Base-by-base conservation (phyloP, 1,140 invertebrate genomes). In the Bombus affinis region DNA sequence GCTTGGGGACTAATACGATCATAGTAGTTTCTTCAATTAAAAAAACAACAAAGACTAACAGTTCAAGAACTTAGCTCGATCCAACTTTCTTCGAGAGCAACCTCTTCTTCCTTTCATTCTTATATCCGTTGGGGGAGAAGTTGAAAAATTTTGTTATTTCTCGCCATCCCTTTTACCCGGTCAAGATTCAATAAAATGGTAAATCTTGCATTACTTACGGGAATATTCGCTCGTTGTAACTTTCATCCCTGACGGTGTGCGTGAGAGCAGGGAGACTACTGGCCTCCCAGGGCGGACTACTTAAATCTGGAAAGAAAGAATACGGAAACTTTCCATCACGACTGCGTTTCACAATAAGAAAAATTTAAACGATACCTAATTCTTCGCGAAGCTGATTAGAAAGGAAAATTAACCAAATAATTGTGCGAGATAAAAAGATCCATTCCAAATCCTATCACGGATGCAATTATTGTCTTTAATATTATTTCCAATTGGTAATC, bases 261-360 rank as follows among this genome's bases (percentile, higher is more conserved):
- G 88, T 86, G 5, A 93, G 81, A 59, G 83, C 92, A 12, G 93
- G 92, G 81, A 93, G 92, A 80, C 92, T 93, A 44, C 86, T 93
- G 3, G 93, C 92, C 86, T 93, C 92, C 65, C 84, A 93, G 4
- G 92, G 92, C n/a, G 92, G 92, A 59, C 84, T 92, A 59, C 91
- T 93, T n/a, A 93, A 83, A 88, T 93, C 93, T 94, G 86, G n/a
- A 89, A 91, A 47, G 13, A 25, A 35, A 47, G 18, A 81, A 73
- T 42, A n/a, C 37, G 13, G 12, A 73, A 53, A 5, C 3, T n/a
- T 81, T 72, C 22, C 6, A n/a, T n/a, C 25, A 28, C 9, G 47
- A 53, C 47, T 53, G 47, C 18, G 47, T 53, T 53, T 8, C 59
- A 9, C 28, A 62, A n/a, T n/a, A 62, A 62, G 28, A 62, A 1